Conservation (phyloP, 2,888 invertebrate species). For the Polylopha cassiicola region DNA sequence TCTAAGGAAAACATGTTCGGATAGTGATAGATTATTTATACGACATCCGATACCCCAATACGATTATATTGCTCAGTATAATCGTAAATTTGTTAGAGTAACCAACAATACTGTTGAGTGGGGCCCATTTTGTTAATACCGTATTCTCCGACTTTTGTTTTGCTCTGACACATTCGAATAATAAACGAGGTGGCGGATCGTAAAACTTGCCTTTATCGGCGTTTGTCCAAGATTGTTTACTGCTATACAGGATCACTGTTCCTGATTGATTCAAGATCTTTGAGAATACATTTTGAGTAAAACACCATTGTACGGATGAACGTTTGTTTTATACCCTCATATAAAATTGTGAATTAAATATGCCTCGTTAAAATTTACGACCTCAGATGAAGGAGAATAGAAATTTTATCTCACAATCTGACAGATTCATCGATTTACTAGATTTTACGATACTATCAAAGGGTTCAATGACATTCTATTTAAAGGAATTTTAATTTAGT, state of each 20-base stretch:
- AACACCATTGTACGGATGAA: slow-evolving; percentile 42
- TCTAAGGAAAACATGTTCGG: slow-evolving; percentile 39
- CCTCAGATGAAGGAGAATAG: slow-evolving; percentile 41
- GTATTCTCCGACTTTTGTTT: slow-evolving; percentile 54
- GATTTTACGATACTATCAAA: slow-evolving; percentile 39
- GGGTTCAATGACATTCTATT: slow-evolving; percentile 25
- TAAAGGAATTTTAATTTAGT: slow-evolving; percentile 13
- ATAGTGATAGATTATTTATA: slow-evolving; percentile 53
- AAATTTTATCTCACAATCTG: slow-evolving; percentile 46
- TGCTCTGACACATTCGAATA: slow-evolving; percentile 45
- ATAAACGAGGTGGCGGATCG: slow-evolving; percentile 71
- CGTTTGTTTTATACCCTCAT: slow-evolving; percentile 54
- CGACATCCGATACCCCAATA: slow-evolving; percentile 48
- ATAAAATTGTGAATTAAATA: slow-evolving; percentile 49
- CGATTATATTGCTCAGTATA: slow-evolving; percentile 41
- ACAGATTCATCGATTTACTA: slow-evolving; percentile 37
- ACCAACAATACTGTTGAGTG: slow-evolving; percentile 51
- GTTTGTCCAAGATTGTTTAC: slow-evolving; percentile 67
- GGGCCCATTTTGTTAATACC: slow-evolving; percentile 55
- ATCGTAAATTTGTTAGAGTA: slow-evolving; percentile 57
- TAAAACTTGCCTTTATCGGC: slow-evolving; percentile 62
- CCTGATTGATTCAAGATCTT: slow-evolving; percentile 68
- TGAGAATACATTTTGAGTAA: slow-evolving; percentile 54
- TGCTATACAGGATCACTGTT: slow-evolving; percentile 61
- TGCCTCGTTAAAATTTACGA: slow-evolving; percentile 45